A percentile compares a stretch with the other conserved stretches of the same genome.
Conservation (phyloP, 2,113 vertebrate genomes). For the Paramisgurnus dabryanus region DNA sequence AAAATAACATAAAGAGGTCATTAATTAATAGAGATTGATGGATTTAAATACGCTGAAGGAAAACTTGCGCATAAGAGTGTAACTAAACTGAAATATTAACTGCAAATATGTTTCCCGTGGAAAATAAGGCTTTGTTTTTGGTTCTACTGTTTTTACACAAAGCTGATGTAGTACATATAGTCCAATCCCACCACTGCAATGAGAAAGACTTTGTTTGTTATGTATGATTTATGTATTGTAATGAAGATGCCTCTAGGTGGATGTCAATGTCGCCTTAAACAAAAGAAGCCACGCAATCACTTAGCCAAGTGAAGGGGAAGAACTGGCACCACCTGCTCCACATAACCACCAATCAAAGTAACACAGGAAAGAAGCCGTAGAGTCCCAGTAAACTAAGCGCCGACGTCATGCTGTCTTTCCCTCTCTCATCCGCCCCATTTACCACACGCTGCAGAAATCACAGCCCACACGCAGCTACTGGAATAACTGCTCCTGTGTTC, state of each 20-base stretch:
- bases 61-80: no score
- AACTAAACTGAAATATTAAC: no score
- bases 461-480: slow-evolving; percentile 16
- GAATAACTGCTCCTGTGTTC: neutral
- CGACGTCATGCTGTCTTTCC: slow-evolving; percentile 12
- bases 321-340: slow-evolving; percentile 20
- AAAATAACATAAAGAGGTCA: no score
- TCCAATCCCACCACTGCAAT: no score
- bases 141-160: no score
- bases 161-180: no score
- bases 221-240: no score
- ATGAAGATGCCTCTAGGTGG: no score
- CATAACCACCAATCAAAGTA: slow-evolving; percentile 7
- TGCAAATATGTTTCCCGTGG: no score
- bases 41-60: neutral
- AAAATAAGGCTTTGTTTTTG: no score
- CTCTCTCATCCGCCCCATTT: slow-evolving; percentile 19
- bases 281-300: neutral
- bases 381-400: slow-evolving; percentile 23
- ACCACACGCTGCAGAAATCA: slow-evolving; percentile 18
- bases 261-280: neutral
- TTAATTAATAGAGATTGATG: no score
- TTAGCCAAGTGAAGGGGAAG: neutral
- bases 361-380: neutral
- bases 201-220: no score